These are phyloP conservation scores for Diploscapter pachys DNA, from an alignment of 1,140 invertebrate genomes.

Conservation along the genomic window DNA sequence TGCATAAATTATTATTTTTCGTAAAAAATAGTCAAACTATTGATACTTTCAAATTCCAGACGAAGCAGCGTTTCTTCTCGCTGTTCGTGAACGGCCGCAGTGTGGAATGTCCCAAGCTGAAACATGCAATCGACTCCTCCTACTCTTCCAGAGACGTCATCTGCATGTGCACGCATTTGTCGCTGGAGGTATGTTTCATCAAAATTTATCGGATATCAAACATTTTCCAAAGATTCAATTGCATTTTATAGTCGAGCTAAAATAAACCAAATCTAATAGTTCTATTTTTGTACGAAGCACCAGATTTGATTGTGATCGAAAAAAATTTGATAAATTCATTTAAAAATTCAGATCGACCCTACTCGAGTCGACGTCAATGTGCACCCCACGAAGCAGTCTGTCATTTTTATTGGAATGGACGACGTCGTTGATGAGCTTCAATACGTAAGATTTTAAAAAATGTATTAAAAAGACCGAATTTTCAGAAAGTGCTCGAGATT, in stretches of 20 bases:
- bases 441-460: conserved; percentile 27
- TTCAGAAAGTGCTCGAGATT: no score
- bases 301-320: no score
- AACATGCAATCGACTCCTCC: conserved; percentile 39
- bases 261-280: no score
- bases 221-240: no score
- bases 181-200: conserved; percentile 24
- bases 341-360: conserved; percentile 30
- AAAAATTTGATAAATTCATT: no score
- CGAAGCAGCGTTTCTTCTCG: conserved; percentile 37
- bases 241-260: no score
- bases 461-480: no score
- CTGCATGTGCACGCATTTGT: conserved; percentile 40
- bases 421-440: conserved; percentile 47
- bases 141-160: conserved; percentile 34
- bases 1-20: no score
- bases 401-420: conserved; percentile 49
- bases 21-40: background rate
- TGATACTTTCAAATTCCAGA: conserved; percentile 13
- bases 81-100: conserved; percentile 48
- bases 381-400: conserved; percentile 44
- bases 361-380: conserved; percentile 48
- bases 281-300: no score
- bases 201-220: no score
- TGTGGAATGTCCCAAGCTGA: conserved; percentile 41